Percentiles rank a stretch among this genome's conserved stretches.
Evolutionary conservation across 1,140 invertebrate genomes (phyloP).

Genomic region (Lycorma delicatula): DNA sequence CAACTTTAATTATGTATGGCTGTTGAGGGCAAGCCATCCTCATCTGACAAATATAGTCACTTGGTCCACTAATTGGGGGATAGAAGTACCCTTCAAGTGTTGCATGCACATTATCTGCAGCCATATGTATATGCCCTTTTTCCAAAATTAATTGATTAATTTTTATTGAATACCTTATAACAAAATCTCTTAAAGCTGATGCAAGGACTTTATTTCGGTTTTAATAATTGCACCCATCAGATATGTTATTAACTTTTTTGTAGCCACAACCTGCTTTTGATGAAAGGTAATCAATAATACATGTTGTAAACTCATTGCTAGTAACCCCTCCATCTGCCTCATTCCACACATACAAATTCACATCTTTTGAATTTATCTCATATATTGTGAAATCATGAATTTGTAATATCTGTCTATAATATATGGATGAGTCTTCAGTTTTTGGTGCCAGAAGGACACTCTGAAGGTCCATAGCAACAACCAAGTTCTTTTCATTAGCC

Average conservation of each 20-base stretch:
- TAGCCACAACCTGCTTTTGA: too few relatives aligned
- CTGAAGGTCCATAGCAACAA: slow-evolving; percentile 36
- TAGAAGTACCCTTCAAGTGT: slow-evolving; percentile 15
- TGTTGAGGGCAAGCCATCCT: slow-evolving; percentile 15
- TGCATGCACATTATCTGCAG: slow-evolving; percentile 24
- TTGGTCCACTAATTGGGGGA: slow-evolving; percentile 15
- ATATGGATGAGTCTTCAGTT: slow-evolving; percentile 35
- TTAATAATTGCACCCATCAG: slow-evolving; percentile 26
- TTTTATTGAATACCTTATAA: slow-evolving; percentile 4
- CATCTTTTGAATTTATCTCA: slow-evolving; percentile 25
- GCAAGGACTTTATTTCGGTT: slow-evolving; percentile 23
- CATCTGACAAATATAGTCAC: slow-evolving; percentile 18
- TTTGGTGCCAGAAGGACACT: slow-evolving; percentile 35
- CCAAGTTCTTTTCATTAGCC: slow-evolving; percentile 21
- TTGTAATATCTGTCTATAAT: slow-evolving; percentile 39
- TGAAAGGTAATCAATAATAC: slow-evolving; percentile 33
- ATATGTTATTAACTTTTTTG: slow-evolving; percentile 21
- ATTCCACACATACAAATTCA: slow-evolving; percentile 31
- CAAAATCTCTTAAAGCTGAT: slow-evolving; percentile 40
- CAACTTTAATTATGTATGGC: slow-evolving; percentile 15
- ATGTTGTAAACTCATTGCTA: slow-evolving; percentile 36
- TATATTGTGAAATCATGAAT: slow-evolving; percentile 39
- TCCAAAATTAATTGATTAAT: slow-evolving; percentile 17
- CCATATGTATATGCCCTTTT: slow-evolving; percentile 35
- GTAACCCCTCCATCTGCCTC: slow-evolving; percentile 34